These are phyloP conservation scores for Rhopilema esculentum DNA, from an alignment of 30 jellyfish, hydroid and myxozoan species.

Conservation along the genomic window DNA sequence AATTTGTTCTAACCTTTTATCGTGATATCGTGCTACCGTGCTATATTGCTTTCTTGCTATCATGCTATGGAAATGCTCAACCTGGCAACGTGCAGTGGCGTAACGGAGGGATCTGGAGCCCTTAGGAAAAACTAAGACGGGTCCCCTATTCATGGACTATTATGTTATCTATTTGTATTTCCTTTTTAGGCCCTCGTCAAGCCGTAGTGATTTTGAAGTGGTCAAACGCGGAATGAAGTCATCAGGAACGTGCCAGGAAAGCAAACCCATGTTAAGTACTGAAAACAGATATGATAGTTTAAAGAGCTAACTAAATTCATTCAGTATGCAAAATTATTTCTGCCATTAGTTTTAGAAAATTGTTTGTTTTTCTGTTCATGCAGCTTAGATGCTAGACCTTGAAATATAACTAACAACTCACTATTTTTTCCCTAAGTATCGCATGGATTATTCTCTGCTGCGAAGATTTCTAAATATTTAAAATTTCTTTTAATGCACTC, in stretches of 20 bases:
- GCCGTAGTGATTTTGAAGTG: constrained; percentile 82
- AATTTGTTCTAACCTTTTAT: too few relatives aligned
- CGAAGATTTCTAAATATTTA: too few relatives aligned
- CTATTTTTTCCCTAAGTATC: neutral
- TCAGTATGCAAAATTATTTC: neutral
- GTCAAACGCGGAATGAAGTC: constrained; percentile 88
- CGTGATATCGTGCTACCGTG: too few relatives aligned
- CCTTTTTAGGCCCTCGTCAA: constrained; percentile 58
- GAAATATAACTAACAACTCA: neutral
- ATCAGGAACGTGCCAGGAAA: constrained; percentile 57
- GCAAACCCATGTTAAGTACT: constrained; percentile 59
- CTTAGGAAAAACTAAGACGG: too few relatives aligned
- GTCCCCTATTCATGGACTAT: too few relatives aligned
- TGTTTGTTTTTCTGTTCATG: neutral
- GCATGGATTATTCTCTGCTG: too few relatives aligned
- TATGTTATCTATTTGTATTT: too few relatives aligned
- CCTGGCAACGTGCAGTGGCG: too few relatives aligned
- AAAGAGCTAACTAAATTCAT: constrained; percentile 16
- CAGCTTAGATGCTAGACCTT: neutral
- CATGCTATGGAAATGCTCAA: too few relatives aligned
- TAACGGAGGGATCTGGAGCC: too few relatives aligned
- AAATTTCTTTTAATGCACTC: too few relatives aligned
- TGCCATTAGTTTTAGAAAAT: neutral
- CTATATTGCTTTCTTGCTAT: too few relatives aligned
- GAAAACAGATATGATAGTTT: constrained; percentile 88